Percentiles rank a stretch among this genome's conserved stretches.
Evolutionary conservation across 2,797 vertebrate species (phyloP).

Genomic region (Hoplostethus atlanticus): DNA sequence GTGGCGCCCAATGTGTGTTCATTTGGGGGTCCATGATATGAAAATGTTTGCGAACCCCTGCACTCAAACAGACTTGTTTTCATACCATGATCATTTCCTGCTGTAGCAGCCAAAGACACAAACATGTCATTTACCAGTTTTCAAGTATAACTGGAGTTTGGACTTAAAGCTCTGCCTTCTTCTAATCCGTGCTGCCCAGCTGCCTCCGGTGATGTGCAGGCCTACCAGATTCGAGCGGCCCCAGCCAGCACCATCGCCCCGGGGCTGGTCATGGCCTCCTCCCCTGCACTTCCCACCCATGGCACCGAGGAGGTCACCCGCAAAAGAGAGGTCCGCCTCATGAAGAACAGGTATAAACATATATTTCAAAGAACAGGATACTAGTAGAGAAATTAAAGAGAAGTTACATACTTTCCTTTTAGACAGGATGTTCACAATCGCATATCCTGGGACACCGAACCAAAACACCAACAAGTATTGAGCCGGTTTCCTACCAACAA

Average conservation of each 20-base stretch:
- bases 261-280: conserved; percentile 96
- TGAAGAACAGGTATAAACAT: conserved; percentile 94
- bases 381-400: no score
- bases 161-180: not conserved
- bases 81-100: no score
- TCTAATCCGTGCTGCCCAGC: conserved; percentile 74
- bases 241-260: conserved; percentile 93
- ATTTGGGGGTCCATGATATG: no score
- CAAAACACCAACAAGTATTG: no score
- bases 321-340: conserved; percentile 96
- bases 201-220: conserved; percentile 96
- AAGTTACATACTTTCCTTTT: no score
- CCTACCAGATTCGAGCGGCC: conserved; percentile 96
- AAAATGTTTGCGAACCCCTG: no score
- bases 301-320: conserved; percentile 94
- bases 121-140: not conserved
- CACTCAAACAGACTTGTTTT: no score
- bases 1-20: no score
- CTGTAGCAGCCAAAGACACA: not conserved
- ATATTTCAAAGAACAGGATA: no score
- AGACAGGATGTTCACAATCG: no score
- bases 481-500: no score
- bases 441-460: no score
- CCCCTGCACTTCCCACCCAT: conserved; percentile 91
- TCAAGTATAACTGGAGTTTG: not conserved